A percentile compares a stretch with the other conserved stretches of the same genome.
Conservation (phyloP, 2,797 vertebrate genomes). For the Poeciliopsis turneri region DNA sequence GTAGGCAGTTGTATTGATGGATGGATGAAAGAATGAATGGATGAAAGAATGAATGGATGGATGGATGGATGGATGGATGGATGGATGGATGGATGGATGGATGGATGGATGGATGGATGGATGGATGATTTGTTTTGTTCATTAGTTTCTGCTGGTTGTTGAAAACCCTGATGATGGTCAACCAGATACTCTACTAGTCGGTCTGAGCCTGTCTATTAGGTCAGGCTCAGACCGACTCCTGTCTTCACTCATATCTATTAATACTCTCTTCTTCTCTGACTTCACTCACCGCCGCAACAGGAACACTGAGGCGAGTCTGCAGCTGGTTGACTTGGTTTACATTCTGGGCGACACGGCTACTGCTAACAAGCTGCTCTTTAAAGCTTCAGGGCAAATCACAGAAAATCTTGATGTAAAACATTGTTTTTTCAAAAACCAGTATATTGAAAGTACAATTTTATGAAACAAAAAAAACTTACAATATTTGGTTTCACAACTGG, state of each 20-base stretch:
- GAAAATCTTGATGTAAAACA: background rate
- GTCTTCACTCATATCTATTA: constrained; percentile 51
- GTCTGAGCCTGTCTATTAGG: background rate
- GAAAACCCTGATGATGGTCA: constrained; percentile 17
- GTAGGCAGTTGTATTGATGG: no score
- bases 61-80: no score
- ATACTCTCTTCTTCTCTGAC: constrained; percentile 34
- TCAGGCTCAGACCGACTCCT: constrained; percentile 24
- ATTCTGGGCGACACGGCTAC: constrained; percentile 3
- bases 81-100: background rate
- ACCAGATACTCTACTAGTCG: constrained; percentile 29
- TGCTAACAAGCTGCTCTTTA: constrained; percentile 15
- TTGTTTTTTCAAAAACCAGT: background rate
- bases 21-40: no score
- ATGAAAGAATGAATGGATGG: accelerated
- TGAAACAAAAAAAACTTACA: background rate
- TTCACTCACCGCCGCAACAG: constrained; percentile 27
- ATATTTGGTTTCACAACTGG: background rate
- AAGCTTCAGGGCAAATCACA: background rate
- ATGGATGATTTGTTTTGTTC: constrained; percentile 3
- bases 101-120: no score
- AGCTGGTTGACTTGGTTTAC: constrained; percentile 1
- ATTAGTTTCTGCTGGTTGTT: constrained; percentile 11
- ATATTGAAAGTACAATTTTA: background rate
- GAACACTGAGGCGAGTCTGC: constrained; percentile 6